These are phyloP conservation scores for Corticium candelabrum DNA, from an alignment of 37 sponge, comb jelly and placozoan genomes.

Conservation along the genomic window DNA sequence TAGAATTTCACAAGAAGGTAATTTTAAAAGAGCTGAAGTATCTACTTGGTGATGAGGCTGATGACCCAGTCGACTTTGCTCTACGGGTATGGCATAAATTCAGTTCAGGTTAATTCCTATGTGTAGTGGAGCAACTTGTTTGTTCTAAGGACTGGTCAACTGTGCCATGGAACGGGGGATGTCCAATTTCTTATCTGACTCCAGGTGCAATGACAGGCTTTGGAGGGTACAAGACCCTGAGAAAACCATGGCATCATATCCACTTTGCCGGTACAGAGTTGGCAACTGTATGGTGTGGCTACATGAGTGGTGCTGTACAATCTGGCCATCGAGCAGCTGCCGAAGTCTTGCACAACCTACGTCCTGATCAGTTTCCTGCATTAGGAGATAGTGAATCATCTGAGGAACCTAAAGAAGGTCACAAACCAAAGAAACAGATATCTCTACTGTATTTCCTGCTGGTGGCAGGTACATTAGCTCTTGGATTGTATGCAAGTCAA, in stretches of 20 bases:
- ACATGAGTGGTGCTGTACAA: slow-evolving; percentile 34
- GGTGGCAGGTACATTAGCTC: no score
- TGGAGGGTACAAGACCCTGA: not conserved
- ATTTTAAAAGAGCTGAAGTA: not conserved
- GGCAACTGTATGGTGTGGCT: slow-evolving; percentile 25
- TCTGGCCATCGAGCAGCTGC: slow-evolving; percentile 31
- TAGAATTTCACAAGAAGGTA: not conserved
- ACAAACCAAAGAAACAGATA: no score
- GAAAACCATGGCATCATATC: slow-evolving; percentile 12
- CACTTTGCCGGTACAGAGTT: slow-evolving; percentile 41
- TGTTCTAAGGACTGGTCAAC: not conserved
- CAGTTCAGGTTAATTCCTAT: not conserved
- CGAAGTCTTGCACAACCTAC: slow-evolving; percentile 9
- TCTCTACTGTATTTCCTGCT: no score
- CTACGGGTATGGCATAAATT: not conserved
- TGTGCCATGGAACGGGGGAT: not conserved
- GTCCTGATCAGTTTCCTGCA: not conserved
- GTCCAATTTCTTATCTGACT: not conserved
- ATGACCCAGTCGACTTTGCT: not conserved
- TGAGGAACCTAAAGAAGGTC: no score
- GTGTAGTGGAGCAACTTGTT: not conserved
- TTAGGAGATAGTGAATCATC: no score
- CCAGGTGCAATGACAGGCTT: not conserved
- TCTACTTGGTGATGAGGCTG: not conserved
- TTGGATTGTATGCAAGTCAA: no score